phyloP scores from a whole-genome alignment of 2,797 vertebrate species.

The Rhabdomys pumilio region DNA sequence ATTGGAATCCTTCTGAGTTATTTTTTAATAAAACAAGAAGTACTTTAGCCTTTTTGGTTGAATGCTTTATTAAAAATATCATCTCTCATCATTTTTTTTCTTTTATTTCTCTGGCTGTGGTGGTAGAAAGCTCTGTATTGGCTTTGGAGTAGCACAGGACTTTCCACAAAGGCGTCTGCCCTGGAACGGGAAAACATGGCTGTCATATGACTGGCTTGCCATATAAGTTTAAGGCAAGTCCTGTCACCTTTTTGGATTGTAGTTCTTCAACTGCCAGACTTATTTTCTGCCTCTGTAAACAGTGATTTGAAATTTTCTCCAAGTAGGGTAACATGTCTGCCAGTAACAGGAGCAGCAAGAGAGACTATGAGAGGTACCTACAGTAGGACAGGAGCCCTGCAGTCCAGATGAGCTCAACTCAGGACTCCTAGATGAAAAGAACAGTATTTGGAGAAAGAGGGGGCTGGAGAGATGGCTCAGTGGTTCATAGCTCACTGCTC shows the following conservation, averaged over 20 bases:
- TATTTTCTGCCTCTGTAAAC: neutral
- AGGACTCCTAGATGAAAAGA: neutral
- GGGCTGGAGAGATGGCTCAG: neutral
- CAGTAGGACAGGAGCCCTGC: neutral
- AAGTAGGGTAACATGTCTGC: neutral
- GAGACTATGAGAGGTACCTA: neutral
- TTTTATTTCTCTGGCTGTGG: neutral
- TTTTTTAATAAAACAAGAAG: neutral
- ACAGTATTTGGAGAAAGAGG: neutral
- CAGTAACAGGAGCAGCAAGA: neutral
- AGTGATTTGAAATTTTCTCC: conserved; percentile 35
- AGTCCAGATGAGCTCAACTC: neutral
- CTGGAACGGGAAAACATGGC: neutral
- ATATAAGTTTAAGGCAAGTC: neutral
- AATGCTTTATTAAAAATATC: neutral
- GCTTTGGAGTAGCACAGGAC: neutral
- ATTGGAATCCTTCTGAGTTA: conserved; percentile 3
- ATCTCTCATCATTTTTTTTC: neutral
- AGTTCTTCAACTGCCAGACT: conserved; percentile 4
- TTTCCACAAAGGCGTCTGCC: neutral
- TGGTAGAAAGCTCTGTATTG: neutral
- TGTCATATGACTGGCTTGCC: neutral
- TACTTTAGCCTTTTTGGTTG: neutral
- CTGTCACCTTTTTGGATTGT: neutral
- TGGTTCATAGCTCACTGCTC: neutral